phyloP scores from a whole-genome alignment of 1,140 invertebrate genomes.

The Teleopsis dalmanni region DNA sequence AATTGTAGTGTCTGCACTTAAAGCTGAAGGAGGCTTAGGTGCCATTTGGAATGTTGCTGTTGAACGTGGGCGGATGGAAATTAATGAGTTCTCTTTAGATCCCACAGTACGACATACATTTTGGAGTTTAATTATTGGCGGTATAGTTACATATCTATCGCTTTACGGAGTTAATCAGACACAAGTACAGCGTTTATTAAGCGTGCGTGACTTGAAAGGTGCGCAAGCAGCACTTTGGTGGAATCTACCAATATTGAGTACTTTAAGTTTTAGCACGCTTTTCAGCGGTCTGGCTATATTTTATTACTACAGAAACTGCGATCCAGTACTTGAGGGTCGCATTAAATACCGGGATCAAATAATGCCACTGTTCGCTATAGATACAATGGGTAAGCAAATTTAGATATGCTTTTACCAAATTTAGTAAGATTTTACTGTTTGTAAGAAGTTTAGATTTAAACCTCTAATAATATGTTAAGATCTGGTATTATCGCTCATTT shows the following conservation, averaged over 20 bases:
- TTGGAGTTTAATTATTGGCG: conserved; percentile 66
- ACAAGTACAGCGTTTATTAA: conserved; percentile 80
- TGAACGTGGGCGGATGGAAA: conserved; percentile 55
- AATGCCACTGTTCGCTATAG: conserved; percentile 71
- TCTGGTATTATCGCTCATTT: too few species aligned
- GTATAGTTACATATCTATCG: conserved; percentile 64
- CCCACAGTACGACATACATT: conserved; percentile 68
- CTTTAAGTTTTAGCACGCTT: conserved; percentile 61
- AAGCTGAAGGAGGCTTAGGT: conserved; percentile 55
- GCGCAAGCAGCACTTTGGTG: conserved; percentile 61
- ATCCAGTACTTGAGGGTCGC: conserved; percentile 54
- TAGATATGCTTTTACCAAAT: background rate
- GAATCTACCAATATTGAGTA: conserved; percentile 60
- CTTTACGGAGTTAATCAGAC: conserved; percentile 77
- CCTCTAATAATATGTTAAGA: too few species aligned
- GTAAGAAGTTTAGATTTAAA: background rate
- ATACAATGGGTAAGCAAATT: conserved; percentile 51
- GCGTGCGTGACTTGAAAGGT: conserved; percentile 60
- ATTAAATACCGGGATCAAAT: conserved; percentile 53
- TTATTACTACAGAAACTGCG: conserved; percentile 65
- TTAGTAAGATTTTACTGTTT: background rate
- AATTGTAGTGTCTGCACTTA: conserved; percentile 58
- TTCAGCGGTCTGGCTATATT: conserved; percentile 74
- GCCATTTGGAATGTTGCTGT: conserved; percentile 62
- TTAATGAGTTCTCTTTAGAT: conserved; percentile 54